Percentiles rank a stretch among this genome's conserved stretches.
These are phyloP conservation scores for Bufo bufo DNA, from an alignment of 2,113 vertebrate genomes.

Conservation along the genomic window DNA sequence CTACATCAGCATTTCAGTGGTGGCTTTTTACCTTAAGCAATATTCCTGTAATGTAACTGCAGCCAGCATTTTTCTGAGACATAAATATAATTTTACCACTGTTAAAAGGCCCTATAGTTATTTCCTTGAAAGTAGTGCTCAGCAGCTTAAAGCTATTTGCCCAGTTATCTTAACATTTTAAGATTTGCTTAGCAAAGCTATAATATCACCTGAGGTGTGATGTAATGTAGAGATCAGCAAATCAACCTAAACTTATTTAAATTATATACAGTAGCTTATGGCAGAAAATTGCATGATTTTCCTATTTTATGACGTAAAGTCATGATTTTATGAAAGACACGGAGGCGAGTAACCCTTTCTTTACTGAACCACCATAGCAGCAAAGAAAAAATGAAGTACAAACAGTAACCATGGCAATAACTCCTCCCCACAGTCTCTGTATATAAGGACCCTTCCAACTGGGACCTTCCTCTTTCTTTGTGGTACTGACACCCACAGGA, in stretches of 20 bases:
- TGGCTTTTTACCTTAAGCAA: constrained; percentile 13
- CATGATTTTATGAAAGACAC: too few species aligned
- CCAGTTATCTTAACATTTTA: constrained; percentile 49
- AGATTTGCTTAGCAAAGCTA: constrained; percentile 49
- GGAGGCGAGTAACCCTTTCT: too few species aligned
- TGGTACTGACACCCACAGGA: too few species aligned
- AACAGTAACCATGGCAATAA: too few species aligned
- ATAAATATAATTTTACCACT: constrained; percentile 43
- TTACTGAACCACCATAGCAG: too few species aligned
- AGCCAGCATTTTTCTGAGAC: constrained; percentile 37
- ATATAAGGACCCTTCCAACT: too few species aligned
- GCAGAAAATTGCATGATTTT: neutral
- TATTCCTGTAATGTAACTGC: neutral
- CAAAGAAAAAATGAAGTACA: too few species aligned
- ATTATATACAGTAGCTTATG: neutral
- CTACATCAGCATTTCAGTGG: constrained; percentile 23
- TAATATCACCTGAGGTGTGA: constrained; percentile 35
- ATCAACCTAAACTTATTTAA: constrained; percentile 21
- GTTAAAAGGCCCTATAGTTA: constrained; percentile 31
- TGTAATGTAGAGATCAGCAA: constrained; percentile 34
- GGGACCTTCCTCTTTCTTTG: too few species aligned
- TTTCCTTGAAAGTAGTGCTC: constrained; percentile 31
- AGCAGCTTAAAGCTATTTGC: constrained; percentile 11
- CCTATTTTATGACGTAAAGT: too few species aligned
- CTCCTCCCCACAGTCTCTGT: too few species aligned